Conservation (phyloP, 2,797 vertebrate genomes). For the Florisuga fusca region DNA sequence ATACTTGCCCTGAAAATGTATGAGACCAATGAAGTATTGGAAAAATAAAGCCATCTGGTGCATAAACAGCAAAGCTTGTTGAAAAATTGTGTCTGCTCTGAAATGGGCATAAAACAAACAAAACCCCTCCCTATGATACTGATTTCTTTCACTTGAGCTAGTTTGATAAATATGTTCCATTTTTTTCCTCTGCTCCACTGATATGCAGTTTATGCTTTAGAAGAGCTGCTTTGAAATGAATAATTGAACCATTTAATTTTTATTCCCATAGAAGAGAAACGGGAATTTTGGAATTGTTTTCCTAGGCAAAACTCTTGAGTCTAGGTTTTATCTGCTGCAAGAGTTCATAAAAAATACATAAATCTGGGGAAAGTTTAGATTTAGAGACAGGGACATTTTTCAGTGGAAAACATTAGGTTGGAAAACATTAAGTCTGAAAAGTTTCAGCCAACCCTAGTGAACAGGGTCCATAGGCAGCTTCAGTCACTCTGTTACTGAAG, state of each 20-base stretch:
- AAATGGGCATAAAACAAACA: conserved; percentile 40
- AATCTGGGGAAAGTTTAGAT: neutral
- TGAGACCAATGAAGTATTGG: conserved; percentile 1
- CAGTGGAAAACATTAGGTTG: neutral
- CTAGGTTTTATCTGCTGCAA: neutral
- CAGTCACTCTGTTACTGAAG: neutral
- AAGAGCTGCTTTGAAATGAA: conserved; percentile 5
- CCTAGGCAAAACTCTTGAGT: neutral
- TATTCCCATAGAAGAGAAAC: neutral
- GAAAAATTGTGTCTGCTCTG: conserved; percentile 25
- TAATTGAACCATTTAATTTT: conserved; percentile 6
- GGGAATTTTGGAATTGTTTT: neutral
- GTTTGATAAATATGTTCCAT: neutral
- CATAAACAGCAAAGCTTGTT: conserved; percentile 26
- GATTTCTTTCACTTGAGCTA: neutral
- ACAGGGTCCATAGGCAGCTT: neutral
- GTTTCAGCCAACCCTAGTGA: neutral
- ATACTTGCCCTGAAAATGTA: neutral
- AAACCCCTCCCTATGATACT: neutral
- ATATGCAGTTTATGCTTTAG: neutral
- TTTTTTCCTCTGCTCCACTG: neutral
- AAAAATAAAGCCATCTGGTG: conserved; percentile 56
- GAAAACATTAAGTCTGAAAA: neutral
- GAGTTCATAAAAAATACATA: neutral
- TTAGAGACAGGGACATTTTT: neutral